A percentile compares a stretch with the other conserved stretches of the same genome.
Conservation (phyloP, 2,113 vertebrate species). For the Paradoxurus hermaphroditus region DNA sequence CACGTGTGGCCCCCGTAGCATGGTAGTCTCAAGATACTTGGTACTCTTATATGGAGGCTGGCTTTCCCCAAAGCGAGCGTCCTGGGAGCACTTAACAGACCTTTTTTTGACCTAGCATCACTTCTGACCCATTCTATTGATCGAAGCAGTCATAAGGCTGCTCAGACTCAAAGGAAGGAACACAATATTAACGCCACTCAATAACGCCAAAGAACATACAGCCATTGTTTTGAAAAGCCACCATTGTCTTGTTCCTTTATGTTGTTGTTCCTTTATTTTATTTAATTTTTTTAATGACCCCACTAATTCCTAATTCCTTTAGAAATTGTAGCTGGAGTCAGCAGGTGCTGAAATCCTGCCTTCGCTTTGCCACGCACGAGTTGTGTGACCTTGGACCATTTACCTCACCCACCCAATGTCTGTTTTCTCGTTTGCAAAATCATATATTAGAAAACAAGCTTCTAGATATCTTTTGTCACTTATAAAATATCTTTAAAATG, state of each 20-base stretch:
- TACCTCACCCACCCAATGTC: neutral
- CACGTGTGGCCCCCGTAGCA: neutral
- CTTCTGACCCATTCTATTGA: neutral
- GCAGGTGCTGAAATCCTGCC: neutral
- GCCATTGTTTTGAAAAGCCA: neutral
- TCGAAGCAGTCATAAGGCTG: neutral
- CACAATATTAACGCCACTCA: neutral
- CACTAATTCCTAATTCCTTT: neutral
- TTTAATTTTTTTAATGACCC: neutral
- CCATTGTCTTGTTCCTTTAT: neutral
- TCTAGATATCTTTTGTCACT: neutral
- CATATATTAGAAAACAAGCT: neutral
- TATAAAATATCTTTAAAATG: neutral
- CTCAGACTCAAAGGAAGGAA: neutral
- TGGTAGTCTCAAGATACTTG: neutral
- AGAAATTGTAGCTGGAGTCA: neutral
- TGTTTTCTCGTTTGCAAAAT: constrained; percentile 43
- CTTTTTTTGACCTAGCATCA: neutral
- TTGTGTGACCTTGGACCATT: neutral
- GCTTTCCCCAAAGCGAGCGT: neutral
- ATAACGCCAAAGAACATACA: neutral
- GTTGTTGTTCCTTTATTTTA: neutral
- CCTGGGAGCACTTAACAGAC: neutral
- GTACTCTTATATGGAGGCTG: neutral
- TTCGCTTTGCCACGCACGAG: neutral